Evolutionary conservation across 2,888 invertebrate species (phyloP), one percentile per base, ranked within the genome.

Genomic region (Arge pagana): DNA sequence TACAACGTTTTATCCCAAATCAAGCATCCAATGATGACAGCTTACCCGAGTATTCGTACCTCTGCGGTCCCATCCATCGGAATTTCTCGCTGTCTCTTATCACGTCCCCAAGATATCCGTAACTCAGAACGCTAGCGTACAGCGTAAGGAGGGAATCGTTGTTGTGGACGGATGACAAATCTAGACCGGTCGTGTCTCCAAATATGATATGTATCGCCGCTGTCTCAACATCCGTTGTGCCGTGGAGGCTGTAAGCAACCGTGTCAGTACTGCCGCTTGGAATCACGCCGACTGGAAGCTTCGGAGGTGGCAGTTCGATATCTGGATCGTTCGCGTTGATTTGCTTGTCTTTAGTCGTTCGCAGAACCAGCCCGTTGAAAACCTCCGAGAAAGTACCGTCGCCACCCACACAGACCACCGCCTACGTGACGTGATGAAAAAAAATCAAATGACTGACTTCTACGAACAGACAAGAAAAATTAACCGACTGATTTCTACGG

Each of bases 351-450:
- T 72, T 76, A 36, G 84, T 82, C 11, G 82, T 79, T 45, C 85
- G 76, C 30, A 83, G 70, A 31, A 89, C 78, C 39, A 90, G 74
- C 0, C 91, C 90, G 70, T 90, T 89, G 58, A 86, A 84, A 21
- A 92, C 80, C 77, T 93, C 93, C 5, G 89, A 85, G 62, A 91
- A 88, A 35, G 92, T 90, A 0, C 93, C 93, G 74, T 94, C 93
- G 0, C 93, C 93, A 1, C 93, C 93, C 6, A 93, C 87, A 72
- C 89, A 88, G 13, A 88, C 85, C 15, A 92, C 80, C 1, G 88
- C 89, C 78, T 87, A n/a, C n/a, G n/a, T n/a, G n/a, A n/a, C n/a
- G n/a, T n/a, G n/a, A n/a, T n/a, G 82, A 60, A 80, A 83, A 59
- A 78, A 77, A 56, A 3, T 42, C 19, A 21, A n/a, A 33, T 48